A percentile compares a stretch with the other conserved stretches of the same genome.
These are phyloP conservation scores for Trileptium ribeirensis DNA, from an alignment of 2,888 invertebrate genomes.

Conservation along the genomic window DNA sequence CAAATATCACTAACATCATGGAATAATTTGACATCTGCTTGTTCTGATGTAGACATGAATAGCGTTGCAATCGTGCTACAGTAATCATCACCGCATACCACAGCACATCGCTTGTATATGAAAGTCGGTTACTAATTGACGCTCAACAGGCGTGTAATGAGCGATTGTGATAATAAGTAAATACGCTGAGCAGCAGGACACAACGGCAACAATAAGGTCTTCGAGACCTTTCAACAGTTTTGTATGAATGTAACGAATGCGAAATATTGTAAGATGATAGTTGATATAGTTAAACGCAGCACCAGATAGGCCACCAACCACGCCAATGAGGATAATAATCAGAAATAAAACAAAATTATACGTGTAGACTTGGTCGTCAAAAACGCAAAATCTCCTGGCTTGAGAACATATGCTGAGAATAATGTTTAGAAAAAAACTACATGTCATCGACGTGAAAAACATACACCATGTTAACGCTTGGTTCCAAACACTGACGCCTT, in stretches of 20 bases:
- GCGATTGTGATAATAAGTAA: constrained; percentile 76
- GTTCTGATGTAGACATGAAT: constrained; percentile 97
- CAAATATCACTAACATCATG: constrained; percentile 57
- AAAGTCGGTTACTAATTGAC: not conserved
- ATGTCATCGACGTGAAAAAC: constrained; percentile 88
- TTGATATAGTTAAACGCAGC: constrained; percentile 88
- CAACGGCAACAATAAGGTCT: constrained; percentile 71
- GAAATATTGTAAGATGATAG: constrained; percentile 73
- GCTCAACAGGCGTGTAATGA: constrained; percentile 72
- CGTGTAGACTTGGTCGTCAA: constrained; percentile 59
- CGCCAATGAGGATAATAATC: constrained; percentile 63
- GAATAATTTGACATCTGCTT: constrained; percentile 80
- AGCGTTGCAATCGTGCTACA: constrained; percentile 86
- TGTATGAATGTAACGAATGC: constrained; percentile 62
- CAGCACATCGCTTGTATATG: constrained; percentile 64
- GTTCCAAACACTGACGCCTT: constrained; percentile 98
- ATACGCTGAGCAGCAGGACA: constrained; percentile 78
- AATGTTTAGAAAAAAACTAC: constrained; percentile 85
- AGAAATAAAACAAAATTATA: constrained; percentile 2
- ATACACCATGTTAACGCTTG: constrained; percentile 94
- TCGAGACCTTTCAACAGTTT: constrained; percentile 74
- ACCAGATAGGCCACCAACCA: constrained; percentile 75
- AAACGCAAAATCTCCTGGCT: constrained; percentile 93
- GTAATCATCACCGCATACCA: constrained; percentile 83
- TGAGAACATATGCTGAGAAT: no score